Conservation (phyloP, 1,140 invertebrate species). For the Lepidostoma basale region DNA sequence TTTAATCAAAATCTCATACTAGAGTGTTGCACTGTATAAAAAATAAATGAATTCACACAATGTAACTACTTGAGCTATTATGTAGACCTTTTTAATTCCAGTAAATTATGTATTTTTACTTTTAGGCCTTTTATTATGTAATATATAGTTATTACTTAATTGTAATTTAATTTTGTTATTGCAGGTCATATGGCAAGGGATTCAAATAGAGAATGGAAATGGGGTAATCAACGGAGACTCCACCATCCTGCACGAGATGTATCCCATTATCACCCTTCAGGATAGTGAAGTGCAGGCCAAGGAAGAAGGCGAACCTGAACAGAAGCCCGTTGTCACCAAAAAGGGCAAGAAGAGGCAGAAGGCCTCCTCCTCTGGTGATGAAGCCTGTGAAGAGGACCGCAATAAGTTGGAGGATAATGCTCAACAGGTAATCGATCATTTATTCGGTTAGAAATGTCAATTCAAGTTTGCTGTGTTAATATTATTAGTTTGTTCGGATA, state of each 20-base stretch:
- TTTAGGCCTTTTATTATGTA: no score
- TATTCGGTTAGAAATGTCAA: no score
- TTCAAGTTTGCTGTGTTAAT: no score
- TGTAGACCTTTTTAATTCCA: no score
- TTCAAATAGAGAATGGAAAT: slow-evolving; percentile 62
- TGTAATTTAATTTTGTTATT: slow-evolving; percentile 38
- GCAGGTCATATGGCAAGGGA: slow-evolving; percentile 67
- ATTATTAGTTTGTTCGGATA: no score
- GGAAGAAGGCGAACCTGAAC: slow-evolving; percentile 47
- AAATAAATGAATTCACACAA: no score
- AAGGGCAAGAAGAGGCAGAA: slow-evolving; percentile 62
- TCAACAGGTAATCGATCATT: slow-evolving; percentile 38
- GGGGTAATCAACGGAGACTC: slow-evolving; percentile 49
- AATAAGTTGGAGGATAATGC: slow-evolving; percentile 61
- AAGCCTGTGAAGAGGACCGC: slow-evolving; percentile 55
- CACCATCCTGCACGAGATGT: slow-evolving; percentile 43
- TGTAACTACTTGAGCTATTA: no score
- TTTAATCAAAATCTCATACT: no score
- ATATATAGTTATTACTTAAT: not conserved
- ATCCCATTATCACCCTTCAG: slow-evolving; percentile 33
- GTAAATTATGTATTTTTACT: no score
- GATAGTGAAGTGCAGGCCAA: slow-evolving; percentile 32
- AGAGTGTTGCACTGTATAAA: no score
- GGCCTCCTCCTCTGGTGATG: slow-evolving; percentile 54
- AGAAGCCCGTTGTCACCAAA: slow-evolving; percentile 52